These are phyloP conservation scores for Mixornis gularis DNA, from an alignment of 2,113 vertebrate genomes.

Conservation along the genomic window DNA sequence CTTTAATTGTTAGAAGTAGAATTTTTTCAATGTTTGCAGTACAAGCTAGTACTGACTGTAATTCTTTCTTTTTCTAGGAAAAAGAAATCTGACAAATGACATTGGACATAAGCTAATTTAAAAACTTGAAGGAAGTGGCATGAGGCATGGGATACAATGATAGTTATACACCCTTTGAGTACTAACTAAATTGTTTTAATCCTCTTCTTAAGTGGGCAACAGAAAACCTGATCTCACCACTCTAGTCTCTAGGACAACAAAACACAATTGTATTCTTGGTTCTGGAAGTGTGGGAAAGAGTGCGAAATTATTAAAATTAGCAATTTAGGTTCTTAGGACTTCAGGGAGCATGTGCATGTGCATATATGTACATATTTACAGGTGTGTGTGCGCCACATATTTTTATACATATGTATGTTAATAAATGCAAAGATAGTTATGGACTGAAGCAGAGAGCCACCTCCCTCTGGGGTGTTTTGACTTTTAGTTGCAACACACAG, in stretches of 20 bases:
- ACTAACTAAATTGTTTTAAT: background rate
- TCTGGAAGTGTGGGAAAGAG: background rate
- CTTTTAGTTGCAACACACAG: background rate
- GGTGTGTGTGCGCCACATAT: accelerated
- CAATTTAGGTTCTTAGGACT: background rate
- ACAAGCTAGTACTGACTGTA: background rate
- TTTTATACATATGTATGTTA: background rate
- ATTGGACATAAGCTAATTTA: background rate
- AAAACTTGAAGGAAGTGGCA: background rate
- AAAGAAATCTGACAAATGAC: background rate
- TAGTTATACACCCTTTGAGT: background rate
- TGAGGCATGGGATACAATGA: background rate
- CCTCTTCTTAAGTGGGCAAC: background rate
- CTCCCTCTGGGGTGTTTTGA: background rate
- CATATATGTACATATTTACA: background rate
- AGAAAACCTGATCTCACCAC: background rate
- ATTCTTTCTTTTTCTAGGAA: background rate
- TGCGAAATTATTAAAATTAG: background rate
- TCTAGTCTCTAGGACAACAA: background rate
- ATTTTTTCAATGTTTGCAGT: background rate
- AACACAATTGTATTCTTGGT: background rate
- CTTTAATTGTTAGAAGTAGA: background rate
- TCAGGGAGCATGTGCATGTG: accelerated
- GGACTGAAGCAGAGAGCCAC: background rate
- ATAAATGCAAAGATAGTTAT: background rate